Conservation (phyloP, 2,888 invertebrate species). For the Gari tellinella region DNA sequence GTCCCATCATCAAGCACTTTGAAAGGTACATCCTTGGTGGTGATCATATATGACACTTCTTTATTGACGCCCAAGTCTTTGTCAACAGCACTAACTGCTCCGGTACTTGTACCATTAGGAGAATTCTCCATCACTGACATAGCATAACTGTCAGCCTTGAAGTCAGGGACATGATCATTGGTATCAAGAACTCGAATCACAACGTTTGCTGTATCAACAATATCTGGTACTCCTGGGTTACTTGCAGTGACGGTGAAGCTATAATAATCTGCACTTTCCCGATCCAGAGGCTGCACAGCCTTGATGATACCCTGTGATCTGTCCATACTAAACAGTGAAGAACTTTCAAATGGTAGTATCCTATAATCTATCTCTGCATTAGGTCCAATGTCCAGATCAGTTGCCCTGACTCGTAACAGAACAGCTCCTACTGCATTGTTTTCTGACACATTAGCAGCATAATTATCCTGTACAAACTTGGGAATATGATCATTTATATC, state of each 20-base stretch:
- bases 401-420: conserved; percentile 93
- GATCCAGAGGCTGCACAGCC: conserved; percentile 57
- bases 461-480: conserved; percentile 87
- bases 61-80: conserved; percentile 90
- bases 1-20: conserved; percentile 65
- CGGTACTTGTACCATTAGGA: conserved; percentile 48
- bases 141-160: conserved; percentile 57
- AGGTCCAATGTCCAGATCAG: conserved; percentile 87
- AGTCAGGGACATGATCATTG: conserved; percentile 64
- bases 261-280: conserved; percentile 62
- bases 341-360: conserved; percentile 37
- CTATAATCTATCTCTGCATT: conserved; percentile 56
- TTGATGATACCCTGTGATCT: conserved; percentile 62
- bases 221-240: conserved; percentile 42
- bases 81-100: conserved; percentile 86
- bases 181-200: conserved; percentile 56
- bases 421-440: conserved; percentile 79
- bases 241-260: conserved; percentile 62
- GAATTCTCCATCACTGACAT: conserved; percentile 63
- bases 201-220: conserved; percentile 54
- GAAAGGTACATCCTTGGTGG: conserved; percentile 60
- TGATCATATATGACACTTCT: conserved; percentile 52
- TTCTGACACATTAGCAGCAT: conserved; percentile 65
- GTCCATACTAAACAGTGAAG: conserved; percentile 49
- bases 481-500: conserved; percentile 98